Percentiles rank a stretch among this genome's conserved stretches.
phyloP scores from a whole-genome alignment of 64 coral and sea anemone genomes.

The Exaiptasia diaphana region DNA sequence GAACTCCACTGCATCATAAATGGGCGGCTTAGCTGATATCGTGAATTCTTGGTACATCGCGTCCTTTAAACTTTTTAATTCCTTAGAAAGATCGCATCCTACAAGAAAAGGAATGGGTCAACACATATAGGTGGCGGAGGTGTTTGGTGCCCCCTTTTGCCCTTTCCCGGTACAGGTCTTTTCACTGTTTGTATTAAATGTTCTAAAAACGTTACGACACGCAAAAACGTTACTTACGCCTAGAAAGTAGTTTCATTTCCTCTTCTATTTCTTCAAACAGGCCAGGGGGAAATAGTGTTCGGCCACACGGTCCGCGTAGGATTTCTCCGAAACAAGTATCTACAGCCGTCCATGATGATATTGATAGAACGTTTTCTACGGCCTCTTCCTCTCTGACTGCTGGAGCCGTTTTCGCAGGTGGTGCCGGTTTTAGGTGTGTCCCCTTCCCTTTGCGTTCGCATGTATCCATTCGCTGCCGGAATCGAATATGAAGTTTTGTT shows the following conservation, averaged over 20 bases:
- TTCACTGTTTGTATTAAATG: background rate
- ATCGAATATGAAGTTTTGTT: background rate
- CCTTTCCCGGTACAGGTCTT: background rate
- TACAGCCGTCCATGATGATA: background rate
- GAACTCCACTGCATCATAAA: background rate
- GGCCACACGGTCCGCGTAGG: background rate
- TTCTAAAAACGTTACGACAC: background rate
- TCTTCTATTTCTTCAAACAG: background rate
- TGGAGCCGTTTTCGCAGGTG: background rate
- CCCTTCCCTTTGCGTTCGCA: background rate
- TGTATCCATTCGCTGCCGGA: background rate
- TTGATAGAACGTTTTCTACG: background rate
- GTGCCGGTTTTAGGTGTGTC: background rate
- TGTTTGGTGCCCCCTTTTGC: background rate
- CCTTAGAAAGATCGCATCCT: constrained; percentile 9
- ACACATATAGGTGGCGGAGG: background rate
- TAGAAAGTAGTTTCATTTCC: background rate
- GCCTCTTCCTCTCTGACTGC: background rate
- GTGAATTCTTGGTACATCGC: background rate
- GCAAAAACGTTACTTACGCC: background rate
- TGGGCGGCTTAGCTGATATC: background rate
- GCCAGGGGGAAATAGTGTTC: background rate
- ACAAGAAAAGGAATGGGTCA: background rate
- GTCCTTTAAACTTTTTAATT: background rate
- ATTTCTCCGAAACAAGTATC: constrained; percentile 7